Evolutionary conservation across 2,113 vertebrate species (phyloP).

Genomic region (Zingel zingel): DNA sequence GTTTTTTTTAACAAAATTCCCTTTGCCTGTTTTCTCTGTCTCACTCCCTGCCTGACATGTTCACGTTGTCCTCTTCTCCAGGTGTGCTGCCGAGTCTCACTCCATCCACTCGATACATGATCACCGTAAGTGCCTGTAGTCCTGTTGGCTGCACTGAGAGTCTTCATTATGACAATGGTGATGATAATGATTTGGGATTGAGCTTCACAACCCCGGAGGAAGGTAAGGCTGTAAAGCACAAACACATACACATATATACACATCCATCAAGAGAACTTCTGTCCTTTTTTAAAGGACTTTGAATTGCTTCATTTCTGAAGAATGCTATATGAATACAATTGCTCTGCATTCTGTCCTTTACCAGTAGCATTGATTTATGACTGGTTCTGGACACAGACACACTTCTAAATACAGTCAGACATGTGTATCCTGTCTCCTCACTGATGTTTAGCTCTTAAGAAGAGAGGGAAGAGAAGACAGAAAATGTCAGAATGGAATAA

Average conservation of each 20-base stretch:
- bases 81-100: constrained; percentile 90
- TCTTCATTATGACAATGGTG: constrained; percentile 58
- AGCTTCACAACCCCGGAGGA: constrained; percentile 93
- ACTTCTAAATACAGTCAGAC: constrained; percentile 22
- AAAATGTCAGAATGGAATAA: constrained; percentile 12
- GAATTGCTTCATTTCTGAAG: too few species aligned
- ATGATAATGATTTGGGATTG: constrained; percentile 71
- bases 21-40: neutral
- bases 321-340: too few species aligned
- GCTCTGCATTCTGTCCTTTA: neutral
- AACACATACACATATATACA: constrained; percentile 83
- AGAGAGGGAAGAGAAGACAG: neutral
- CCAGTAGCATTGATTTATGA: neutral
- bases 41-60: neutral
- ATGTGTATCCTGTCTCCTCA: constrained; percentile 4
- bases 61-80: constrained; percentile 72
- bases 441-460: constrained; percentile 19
- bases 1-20: neutral
- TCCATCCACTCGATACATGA: constrained; percentile 88
- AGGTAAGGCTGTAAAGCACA: constrained; percentile 93
- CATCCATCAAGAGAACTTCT: neutral
- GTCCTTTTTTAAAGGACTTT: too few species aligned
- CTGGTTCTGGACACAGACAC: neutral
- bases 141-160: constrained; percentile 90
- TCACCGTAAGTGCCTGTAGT: constrained; percentile 92